These are phyloP conservation scores for Syrmaticus mikado DNA, from an alignment of 2,113 vertebrate genomes.

Conservation along the genomic window DNA sequence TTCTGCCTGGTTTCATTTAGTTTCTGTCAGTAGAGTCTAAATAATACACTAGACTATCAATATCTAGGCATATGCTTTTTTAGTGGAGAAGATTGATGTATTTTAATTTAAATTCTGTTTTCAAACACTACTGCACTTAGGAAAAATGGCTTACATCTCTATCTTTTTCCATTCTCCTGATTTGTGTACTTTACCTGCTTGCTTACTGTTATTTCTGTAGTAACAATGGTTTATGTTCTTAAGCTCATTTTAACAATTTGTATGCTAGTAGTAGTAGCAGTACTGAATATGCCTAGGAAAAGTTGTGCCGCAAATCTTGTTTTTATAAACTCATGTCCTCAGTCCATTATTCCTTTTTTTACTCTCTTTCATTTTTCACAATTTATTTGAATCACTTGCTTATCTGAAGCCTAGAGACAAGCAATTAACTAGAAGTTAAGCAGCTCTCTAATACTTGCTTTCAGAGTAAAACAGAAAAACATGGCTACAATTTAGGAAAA, in stretches of 20 bases:
- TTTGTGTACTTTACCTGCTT: not conserved
- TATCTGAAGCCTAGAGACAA: not conserved
- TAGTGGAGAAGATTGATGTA: not conserved
- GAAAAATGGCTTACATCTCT: not conserved
- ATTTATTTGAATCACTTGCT: not conserved
- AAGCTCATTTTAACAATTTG: not conserved
- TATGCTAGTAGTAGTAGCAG: not conserved
- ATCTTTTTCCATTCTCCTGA: not conserved
- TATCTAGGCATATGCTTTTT: not conserved
- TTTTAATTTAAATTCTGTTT: conserved; percentile 8
- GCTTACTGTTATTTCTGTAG: not conserved
- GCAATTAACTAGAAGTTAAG: not conserved
- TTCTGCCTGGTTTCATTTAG: not conserved
- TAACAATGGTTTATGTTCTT: not conserved
- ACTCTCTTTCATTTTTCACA: not conserved
- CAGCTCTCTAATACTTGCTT: conserved; percentile 22
- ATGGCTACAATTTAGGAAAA: not conserved
- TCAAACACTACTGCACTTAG: not conserved
- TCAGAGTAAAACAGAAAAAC: not conserved
- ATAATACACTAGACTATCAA: not conserved
- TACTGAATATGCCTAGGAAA: not conserved
- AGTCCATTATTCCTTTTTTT: not conserved
- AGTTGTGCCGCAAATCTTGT: not conserved
- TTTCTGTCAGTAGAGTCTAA: not conserved
- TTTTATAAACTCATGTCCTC: not conserved